phyloP scores from a whole-genome alignment of 2,113 vertebrate species.

The Thalassarche chlororhynchos region DNA sequence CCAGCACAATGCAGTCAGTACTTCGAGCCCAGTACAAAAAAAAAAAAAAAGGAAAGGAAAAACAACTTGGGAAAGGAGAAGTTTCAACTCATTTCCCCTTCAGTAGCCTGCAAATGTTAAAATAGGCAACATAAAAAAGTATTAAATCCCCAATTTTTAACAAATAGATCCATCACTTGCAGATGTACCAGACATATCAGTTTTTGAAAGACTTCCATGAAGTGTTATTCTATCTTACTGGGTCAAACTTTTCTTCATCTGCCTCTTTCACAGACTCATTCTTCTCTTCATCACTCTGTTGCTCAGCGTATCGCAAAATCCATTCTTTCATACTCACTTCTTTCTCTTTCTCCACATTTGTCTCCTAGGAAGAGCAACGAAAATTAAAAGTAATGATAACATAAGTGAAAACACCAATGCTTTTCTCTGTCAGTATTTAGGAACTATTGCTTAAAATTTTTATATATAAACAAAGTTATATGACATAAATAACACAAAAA shows the following conservation, averaged over 20 bases:
- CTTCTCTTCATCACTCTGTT: constrained; percentile 86
- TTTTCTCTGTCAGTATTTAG: neutral
- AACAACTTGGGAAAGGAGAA: neutral
- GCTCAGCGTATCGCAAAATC: constrained; percentile 91
- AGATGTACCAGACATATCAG: neutral
- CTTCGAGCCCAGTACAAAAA: neutral
- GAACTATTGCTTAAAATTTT: neutral
- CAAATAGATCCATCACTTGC: neutral
- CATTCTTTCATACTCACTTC: constrained; percentile 90
- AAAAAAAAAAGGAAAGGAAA: neutral
- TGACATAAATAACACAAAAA: neutral
- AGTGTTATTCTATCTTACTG: constrained; percentile 77
- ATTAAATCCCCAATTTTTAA: neutral
- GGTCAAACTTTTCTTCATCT: constrained; percentile 89
- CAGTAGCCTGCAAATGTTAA: neutral
- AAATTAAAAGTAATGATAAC: neutral
- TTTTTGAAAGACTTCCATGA: neutral
- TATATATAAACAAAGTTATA: neutral
- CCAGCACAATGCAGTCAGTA: neutral
- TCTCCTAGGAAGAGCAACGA: constrained; percentile 48
- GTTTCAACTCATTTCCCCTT: neutral
- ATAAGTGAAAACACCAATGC: neutral
- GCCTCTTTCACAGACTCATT: constrained; percentile 69
- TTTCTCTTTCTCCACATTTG: constrained; percentile 65
- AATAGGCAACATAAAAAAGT: fast-evolving